These are phyloP conservation scores for Phaethon lepturus DNA, from an alignment of 2,113 vertebrate species.

Conservation along the genomic window DNA sequence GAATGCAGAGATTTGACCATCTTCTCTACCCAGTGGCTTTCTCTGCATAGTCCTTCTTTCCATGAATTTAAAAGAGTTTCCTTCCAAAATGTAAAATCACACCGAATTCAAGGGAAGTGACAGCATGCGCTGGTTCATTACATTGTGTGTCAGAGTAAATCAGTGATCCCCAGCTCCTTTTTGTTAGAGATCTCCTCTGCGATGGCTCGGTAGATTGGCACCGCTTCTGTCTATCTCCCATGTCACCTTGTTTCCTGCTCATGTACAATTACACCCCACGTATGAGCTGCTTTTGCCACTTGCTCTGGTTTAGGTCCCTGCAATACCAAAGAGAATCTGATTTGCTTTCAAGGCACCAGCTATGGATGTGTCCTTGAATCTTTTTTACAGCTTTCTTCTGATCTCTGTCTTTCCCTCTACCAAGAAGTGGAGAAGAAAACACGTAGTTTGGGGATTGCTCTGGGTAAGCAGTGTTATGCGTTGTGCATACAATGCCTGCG, in stretches of 20 bases:
- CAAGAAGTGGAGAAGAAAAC: not conserved
- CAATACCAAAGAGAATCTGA: not conserved
- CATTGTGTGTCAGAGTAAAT: constrained; percentile 53
- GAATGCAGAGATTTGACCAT: not conserved
- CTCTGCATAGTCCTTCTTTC: constrained; percentile 6
- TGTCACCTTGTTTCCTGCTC: constrained; percentile 29
- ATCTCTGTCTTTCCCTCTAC: not conserved
- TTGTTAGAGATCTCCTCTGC: not conserved
- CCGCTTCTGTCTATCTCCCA: not conserved
- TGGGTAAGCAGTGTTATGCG: not conserved
- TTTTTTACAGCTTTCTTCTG: not conserved
- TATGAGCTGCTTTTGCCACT: not conserved
- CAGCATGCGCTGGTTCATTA: constrained; percentile 57
- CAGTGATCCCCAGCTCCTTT: constrained; percentile 22
- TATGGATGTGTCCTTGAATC: accelerated
- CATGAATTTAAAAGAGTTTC: constrained; percentile 45
- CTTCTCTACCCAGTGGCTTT: not conserved
- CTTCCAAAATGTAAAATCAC: constrained; percentile 56
- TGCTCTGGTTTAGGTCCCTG: not conserved
- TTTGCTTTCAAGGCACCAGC: not conserved
- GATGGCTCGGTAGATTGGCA: constrained; percentile 11
- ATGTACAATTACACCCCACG: constrained; percentile 31
- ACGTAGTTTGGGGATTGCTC: not conserved
- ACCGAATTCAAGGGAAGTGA: constrained; percentile 27
- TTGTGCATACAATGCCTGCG: not conserved